Evolutionary conservation across 2,888 invertebrate species (phyloP).

Genomic region (Ceraclea dissimilis): DNA sequence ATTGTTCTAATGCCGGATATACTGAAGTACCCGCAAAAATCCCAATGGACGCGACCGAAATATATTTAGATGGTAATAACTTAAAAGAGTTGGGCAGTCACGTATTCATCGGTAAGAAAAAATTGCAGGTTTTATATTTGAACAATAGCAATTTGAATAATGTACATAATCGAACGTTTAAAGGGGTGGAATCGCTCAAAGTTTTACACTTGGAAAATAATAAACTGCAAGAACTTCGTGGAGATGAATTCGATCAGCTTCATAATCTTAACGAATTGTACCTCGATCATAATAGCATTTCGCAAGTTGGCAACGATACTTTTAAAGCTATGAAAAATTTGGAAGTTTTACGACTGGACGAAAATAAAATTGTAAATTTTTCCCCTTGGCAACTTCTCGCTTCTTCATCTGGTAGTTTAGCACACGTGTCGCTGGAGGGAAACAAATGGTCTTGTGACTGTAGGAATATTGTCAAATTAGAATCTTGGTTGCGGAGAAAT

Average conservation of each 20-base stretch:
- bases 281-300: conserved; percentile 70
- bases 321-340: conserved; percentile 67
- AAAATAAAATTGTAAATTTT: conserved; percentile 69
- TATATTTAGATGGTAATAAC: conserved; percentile 78
- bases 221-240: conserved; percentile 62
- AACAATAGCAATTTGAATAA: conserved; percentile 69
- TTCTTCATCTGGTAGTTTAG: conserved; percentile 50
- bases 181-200: conserved; percentile 65
- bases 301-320: conserved; percentile 66
- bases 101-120: conserved; percentile 79
- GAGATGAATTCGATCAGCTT: conserved; percentile 72
- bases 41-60: conserved; percentile 85
- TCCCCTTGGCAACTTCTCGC: conserved; percentile 64
- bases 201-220: conserved; percentile 74
- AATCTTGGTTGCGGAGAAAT: conserved; percentile 60
- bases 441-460: conserved; percentile 83
- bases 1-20: conserved; percentile 69
- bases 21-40: conserved; percentile 67
- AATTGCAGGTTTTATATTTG: conserved; percentile 66
- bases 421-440: conserved; percentile 65
- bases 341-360: conserved; percentile 65
- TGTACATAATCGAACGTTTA: conserved; percentile 74
- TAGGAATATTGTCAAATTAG: conserved; percentile 60
- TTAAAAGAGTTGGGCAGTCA: conserved; percentile 72
- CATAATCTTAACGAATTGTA: conserved; percentile 68